Evolutionary conservation across 1,140 invertebrate species (phyloP).

Genomic region (Aphaenogaster rudis): DNA sequence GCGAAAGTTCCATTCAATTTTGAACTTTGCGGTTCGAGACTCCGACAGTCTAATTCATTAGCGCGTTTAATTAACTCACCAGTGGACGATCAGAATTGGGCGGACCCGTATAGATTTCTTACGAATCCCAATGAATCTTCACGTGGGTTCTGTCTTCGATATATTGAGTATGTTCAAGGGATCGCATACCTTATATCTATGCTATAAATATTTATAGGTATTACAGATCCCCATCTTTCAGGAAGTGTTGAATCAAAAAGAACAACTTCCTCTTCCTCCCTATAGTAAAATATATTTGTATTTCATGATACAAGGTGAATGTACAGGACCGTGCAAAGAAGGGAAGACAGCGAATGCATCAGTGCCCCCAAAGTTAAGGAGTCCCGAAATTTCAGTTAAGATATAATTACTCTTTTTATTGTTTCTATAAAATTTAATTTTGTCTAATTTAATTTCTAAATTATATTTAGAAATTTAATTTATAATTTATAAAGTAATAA

Average conservation of each 20-base stretch:
- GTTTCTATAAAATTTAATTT: too few relatives aligned
- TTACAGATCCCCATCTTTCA: not conserved
- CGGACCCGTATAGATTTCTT: slow-evolving; percentile 12
- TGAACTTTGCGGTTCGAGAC: slow-evolving; percentile 9
- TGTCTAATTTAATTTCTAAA: too few relatives aligned
- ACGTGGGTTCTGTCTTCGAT: not conserved
- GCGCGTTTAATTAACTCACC: slow-evolving; percentile 25
- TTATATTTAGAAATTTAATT: too few relatives aligned
- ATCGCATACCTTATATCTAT: not conserved
- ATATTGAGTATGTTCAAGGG: not conserved
- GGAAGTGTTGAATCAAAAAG: not conserved
- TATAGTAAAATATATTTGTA: not conserved
- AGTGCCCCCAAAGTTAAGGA: too few relatives aligned
- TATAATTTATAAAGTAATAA: too few relatives aligned
- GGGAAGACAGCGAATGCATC: too few relatives aligned
- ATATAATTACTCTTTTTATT: too few relatives aligned
- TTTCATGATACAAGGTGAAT: not conserved
- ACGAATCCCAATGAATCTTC: slow-evolving; percentile 5
- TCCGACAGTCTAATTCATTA: slow-evolving; percentile 22
- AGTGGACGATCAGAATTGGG: slow-evolving; percentile 17
- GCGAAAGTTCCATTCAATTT: slow-evolving; percentile 27
- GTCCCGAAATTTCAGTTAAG: too few relatives aligned
- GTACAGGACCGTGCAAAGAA: too few relatives aligned
- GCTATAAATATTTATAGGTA: slow-evolving; percentile 8
- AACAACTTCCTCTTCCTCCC: not conserved